Conservation (phyloP, 2,797 vertebrate genomes). For the Coregonus suidteri region DNA sequence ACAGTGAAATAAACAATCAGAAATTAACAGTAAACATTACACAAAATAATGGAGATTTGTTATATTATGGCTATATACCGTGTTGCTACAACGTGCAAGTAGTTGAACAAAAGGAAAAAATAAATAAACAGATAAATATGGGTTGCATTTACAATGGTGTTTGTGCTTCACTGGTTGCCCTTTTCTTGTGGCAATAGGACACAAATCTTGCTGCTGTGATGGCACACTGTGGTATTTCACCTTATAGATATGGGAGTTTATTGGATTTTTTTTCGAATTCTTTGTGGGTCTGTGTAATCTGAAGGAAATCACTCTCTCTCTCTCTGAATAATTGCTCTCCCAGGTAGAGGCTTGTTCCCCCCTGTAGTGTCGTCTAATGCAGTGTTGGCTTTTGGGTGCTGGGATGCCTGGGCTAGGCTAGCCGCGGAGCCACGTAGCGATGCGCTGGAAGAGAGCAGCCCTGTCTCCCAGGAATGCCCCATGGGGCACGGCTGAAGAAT, state of each 20-base stretch:
- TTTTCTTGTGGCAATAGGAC: too few species aligned
- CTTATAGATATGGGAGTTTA: not conserved
- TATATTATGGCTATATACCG: too few species aligned
- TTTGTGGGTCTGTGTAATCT: not conserved
- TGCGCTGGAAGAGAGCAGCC: not conserved
- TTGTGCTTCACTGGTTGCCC: too few species aligned
- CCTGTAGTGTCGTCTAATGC: constrained; percentile 64
- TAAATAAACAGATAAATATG: too few species aligned
- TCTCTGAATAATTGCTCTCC: constrained; percentile 70
- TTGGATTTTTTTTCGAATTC: not conserved
- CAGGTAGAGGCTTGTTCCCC: constrained; percentile 72
- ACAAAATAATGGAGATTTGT: too few species aligned
- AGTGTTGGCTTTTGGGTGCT: constrained; percentile 64
- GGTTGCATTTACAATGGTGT: too few species aligned
- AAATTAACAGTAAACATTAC: not conserved
- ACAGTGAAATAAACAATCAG: not conserved
- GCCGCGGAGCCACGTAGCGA: not conserved
- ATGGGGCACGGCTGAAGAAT: constrained; percentile 51
- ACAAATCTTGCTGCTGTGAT: too few species aligned
- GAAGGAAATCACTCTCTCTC: not conserved
- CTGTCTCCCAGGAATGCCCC: constrained; percentile 53
- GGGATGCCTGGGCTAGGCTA: constrained; percentile 24
- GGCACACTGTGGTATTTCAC: not conserved
- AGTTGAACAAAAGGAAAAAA: too few species aligned
- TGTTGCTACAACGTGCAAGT: too few species aligned